Conservation (phyloP, 1,140 invertebrate species). For the Drosophila erecta region DNA sequence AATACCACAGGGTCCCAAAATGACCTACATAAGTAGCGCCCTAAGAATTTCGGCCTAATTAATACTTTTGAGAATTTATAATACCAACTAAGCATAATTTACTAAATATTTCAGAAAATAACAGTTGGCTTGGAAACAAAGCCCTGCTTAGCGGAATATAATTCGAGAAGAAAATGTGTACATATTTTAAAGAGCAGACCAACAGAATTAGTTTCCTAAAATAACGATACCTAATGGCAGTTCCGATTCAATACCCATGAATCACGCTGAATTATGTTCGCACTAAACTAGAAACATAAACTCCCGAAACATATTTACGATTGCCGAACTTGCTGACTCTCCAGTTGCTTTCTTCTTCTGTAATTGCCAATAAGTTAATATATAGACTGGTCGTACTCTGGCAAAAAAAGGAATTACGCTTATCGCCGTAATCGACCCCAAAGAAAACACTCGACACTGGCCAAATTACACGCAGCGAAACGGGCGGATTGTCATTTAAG, state of each 20-base stretch:
- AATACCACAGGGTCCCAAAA: too few species aligned
- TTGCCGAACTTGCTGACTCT: constrained; percentile 36
- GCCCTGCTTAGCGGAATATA: background rate
- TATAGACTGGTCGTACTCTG: constrained; percentile 49
- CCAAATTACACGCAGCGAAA: constrained; percentile 71
- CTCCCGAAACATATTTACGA: constrained; percentile 11
- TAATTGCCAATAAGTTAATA: constrained; percentile 66
- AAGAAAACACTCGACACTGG: constrained; percentile 44
- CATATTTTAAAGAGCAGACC: background rate
- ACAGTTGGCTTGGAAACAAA: too few species aligned
- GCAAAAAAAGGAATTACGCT: constrained; percentile 54
- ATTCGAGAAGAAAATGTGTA: background rate
- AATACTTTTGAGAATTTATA: too few species aligned
- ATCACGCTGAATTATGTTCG: constrained; percentile 25
- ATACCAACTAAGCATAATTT: too few species aligned
- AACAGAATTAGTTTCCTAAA: background rate
- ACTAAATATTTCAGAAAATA: background rate
- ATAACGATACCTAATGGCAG: background rate
- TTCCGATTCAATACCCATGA: constrained; percentile 27
- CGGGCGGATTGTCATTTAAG: constrained; percentile 59
- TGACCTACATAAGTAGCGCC: too few species aligned
- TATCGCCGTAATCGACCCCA: constrained; percentile 62
- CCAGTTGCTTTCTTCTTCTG: constrained; percentile 48
- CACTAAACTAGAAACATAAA: constrained; percentile 47
- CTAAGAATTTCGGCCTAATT: too few species aligned